Percentiles rank a stretch among this genome's conserved stretches.
Evolutionary conservation across 2,113 vertebrate species (phyloP).

Genomic region (Pimephales promelas): DNA sequence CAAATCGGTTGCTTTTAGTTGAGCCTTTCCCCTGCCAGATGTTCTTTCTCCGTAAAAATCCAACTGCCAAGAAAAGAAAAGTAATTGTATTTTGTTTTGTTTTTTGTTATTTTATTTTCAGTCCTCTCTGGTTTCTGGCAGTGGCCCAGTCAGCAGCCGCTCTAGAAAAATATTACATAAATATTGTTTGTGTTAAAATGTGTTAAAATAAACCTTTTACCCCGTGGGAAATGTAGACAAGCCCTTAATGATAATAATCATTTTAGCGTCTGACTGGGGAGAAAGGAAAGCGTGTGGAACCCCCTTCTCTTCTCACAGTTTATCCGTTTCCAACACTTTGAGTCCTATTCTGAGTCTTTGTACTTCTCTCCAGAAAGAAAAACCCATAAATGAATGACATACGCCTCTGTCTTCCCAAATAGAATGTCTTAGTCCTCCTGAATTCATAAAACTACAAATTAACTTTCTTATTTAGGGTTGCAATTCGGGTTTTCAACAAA

Average conservation of each 20-base stretch:
- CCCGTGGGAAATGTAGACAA: constrained; percentile 55
- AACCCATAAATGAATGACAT: constrained; percentile 32
- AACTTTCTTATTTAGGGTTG: not conserved
- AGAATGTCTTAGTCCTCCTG: not conserved
- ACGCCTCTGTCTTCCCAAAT: not conserved
- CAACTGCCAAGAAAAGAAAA: constrained; percentile 42
- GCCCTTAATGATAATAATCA: constrained; percentile 62
- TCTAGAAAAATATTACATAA: constrained; percentile 62
- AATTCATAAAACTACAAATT: not conserved
- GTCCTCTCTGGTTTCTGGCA: constrained; percentile 55
- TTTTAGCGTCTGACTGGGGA: constrained; percentile 55
- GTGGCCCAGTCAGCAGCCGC: constrained; percentile 60
- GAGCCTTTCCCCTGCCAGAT: constrained; percentile 57
- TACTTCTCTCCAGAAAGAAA: constrained; percentile 34
- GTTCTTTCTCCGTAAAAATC: constrained; percentile 64
- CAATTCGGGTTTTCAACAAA: not conserved
- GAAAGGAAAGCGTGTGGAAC: not conserved
- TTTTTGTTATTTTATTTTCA: constrained; percentile 37
- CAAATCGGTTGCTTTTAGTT: not conserved
- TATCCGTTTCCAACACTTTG: constrained; percentile 26
- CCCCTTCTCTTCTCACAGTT: constrained; percentile 11
- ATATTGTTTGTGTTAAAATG: constrained; percentile 65
- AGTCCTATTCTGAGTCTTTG: constrained; percentile 20
- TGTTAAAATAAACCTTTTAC: constrained; percentile 65
- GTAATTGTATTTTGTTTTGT: constrained; percentile 10